Base-by-base conservation (phyloP, 1,140 invertebrate genomes). In the Oryctes rhinoceros region DNA sequence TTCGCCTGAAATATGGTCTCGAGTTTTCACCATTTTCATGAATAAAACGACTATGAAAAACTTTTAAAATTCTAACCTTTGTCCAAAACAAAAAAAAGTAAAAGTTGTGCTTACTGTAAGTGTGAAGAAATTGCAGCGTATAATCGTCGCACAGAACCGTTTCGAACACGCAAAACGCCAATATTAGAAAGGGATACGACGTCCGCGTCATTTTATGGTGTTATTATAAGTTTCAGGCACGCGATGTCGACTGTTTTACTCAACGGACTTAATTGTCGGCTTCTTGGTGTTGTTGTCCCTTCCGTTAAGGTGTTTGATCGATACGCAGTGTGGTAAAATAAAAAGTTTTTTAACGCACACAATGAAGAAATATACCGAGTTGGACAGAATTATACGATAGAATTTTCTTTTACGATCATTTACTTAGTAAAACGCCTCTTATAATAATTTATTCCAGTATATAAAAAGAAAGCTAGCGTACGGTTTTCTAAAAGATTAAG, bases 71-170 rank as follows among this genome's bases (percentile, higher is more conserved):
- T 30, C 24, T 30, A 30, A 30, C 24, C 24, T 30, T 30, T 30
- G 24, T 30, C 24, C 24, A 44, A 44, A 24, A 67, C 65, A 30
- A 67, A 30, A 67, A 53, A 53, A 13, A 15, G 11, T 24, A 30
- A 71, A 71, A 30, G 15, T 7, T 11, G 9, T 62, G 18, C 65
- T 71, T 71, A 71, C 65, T 71, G 65, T 71, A 71, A 13, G 35
- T 37, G 7, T 37, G 20, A 24, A 71, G 65, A 13, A 71, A 71
- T 24, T 71, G 65, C 24, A 35, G 65, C 13, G 65, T 20, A 35
- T 71, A 71, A 35, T 71, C 65, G 11, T 71, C 6, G 20, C n/a
- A 59, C 15, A 59, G 15, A 59, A 15, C 15, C 18, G 7, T 15
- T 59, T 18, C 53, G 5, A 59, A 18, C 53, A 59, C n/a, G 53